These are phyloP conservation scores for Prunella strophiata DNA, from an alignment of 2,797 vertebrate genomes.

Conservation along the genomic window DNA sequence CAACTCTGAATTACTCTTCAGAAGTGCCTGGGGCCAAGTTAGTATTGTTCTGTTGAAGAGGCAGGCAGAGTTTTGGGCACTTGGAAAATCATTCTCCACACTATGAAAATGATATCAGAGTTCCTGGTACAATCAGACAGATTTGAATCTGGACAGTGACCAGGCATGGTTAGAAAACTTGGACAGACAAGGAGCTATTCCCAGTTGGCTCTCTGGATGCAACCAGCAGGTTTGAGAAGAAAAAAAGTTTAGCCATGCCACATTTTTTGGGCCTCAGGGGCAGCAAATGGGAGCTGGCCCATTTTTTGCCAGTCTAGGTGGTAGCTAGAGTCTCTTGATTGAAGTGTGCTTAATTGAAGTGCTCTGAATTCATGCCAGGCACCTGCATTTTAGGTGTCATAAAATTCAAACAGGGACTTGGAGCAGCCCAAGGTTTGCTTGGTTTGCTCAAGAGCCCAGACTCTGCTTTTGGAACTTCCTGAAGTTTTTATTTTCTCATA, in stretches of 20 bases:
- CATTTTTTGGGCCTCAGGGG: not conserved
- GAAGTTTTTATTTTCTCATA: not conserved
- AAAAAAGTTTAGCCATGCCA: not conserved
- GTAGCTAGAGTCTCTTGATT: not conserved
- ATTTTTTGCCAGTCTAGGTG: not conserved
- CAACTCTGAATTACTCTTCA: not conserved
- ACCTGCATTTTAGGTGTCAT: constrained; percentile 43
- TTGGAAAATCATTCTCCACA: not conserved
- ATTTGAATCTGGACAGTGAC: not conserved
- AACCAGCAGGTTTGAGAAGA: not conserved
- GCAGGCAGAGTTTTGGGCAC: not conserved
- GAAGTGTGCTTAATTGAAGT: not conserved
- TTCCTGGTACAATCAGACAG: not conserved
- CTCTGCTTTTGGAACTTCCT: not conserved
- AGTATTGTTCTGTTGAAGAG: not conserved
- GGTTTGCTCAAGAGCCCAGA: constrained; percentile 8
- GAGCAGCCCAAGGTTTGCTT: not conserved
- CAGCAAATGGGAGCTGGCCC: not conserved
- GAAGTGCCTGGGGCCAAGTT: not conserved
- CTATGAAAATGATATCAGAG: not conserved
- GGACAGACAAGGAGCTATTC: not conserved
- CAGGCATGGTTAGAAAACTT: not conserved
- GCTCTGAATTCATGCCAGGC: not conserved
- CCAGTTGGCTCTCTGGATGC: not conserved
- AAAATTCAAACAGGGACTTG: not conserved